Evolutionary conservation across 1,140 invertebrate species (phyloP).

Genomic region (Diachasmimorpha longicaudata): DNA sequence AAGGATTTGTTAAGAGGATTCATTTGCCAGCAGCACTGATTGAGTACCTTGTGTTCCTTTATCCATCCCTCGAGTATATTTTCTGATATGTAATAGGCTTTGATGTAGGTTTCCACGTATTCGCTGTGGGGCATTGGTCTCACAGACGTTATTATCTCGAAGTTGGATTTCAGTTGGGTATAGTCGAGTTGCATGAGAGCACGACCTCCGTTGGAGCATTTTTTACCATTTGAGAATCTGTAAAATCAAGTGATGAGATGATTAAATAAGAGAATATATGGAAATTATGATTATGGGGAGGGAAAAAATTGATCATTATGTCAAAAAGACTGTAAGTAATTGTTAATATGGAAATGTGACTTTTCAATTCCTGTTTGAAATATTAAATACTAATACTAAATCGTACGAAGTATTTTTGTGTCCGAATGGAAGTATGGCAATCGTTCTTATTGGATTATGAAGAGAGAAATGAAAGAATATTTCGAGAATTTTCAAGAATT

Average conservation of each 20-base stretch:
- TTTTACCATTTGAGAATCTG: conserved; percentile 87
- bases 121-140: conserved; percentile 87
- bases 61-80: conserved; percentile 89
- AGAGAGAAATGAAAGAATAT: too few species aligned
- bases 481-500: too few species aligned
- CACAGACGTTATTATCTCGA: conserved; percentile 83
- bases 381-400: too few species aligned
- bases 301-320: too few species aligned
- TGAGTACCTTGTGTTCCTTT: conserved; percentile 74
- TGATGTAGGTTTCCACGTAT: conserved; percentile 94
- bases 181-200: conserved; percentile 98
- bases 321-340: too few species aligned
- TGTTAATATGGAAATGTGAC: too few species aligned
- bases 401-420: too few species aligned
- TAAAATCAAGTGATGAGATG: not conserved
- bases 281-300: too few species aligned
- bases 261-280: not conserved
- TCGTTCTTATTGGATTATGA: too few species aligned
- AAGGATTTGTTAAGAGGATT: not conserved
- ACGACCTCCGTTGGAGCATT: conserved; percentile 94
- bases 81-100: conserved; percentile 94
- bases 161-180: conserved; percentile 90
- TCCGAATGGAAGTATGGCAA: too few species aligned
- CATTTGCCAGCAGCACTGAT: not conserved
- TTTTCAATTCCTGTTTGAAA: too few species aligned